Evolutionary conservation across 2,797 vertebrate genomes (phyloP), one percentile per base, ranked within the genome.

Genomic region (Tragelaphus oryx): DNA sequence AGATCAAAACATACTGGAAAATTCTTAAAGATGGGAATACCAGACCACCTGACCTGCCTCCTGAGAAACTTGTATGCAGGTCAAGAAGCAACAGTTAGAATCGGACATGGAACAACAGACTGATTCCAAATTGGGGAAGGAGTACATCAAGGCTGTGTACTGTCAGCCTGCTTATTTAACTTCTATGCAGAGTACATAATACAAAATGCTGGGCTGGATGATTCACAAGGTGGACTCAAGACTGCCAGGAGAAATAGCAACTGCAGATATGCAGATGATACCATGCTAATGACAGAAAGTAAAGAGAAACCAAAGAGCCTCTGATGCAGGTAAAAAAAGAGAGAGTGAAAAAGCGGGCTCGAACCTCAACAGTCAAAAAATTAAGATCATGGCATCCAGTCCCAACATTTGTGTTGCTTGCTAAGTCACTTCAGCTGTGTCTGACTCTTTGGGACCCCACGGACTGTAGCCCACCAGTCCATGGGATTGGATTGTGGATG

Each of bases 91-190:
- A 37, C 18, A 22, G 33, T 24, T 68, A 13, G 65, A 71, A 71
- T 0, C 3, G 10, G 33, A 71, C 33, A 71, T 41, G 65, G 65
- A 37, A 71, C 11, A 71, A 41, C 0, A 0, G 20, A 71, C 20
- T 24, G 33, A 24, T 71, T 71, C 65, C 20, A 41, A 41, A 24
- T 24, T 4, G 68, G 37, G 68, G 24, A 71, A 71, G 20, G 68
- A 71, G 37, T 24, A 71, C 11, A 24, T 71, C 68, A 24, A 71
- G 68, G 68, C 10, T 41, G 6, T 24, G 2, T 41, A 71, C 37
- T 41, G 37, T 71, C 22, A 41, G 33, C 68, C 20, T 24, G 20
- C 68, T 41, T 71, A 71, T 71, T 71, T 71, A 41, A 71, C 37
- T 71, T 71, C 5, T 7, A 41, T 41, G 68, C 20, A 71, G 37